Conservation (phyloP, 2,113 vertebrate species). For the Paedocypris sp. region DNA sequence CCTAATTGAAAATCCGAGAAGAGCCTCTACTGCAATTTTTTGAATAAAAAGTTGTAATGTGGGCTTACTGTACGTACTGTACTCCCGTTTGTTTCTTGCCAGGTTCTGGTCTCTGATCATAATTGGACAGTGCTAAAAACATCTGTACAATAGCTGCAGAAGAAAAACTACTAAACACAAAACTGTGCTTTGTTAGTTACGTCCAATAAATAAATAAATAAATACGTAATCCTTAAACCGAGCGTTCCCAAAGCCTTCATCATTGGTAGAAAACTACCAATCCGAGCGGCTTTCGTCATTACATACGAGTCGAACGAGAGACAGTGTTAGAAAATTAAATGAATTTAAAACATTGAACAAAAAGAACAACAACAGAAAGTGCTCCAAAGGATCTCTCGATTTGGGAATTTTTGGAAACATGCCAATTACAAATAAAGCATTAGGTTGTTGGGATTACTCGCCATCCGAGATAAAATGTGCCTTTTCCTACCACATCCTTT, state of each 20-base stretch:
- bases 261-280: too few relatives aligned
- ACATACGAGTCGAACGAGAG: not conserved
- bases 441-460: constrained; percentile 4
- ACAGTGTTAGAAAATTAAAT: not conserved
- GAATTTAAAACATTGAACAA: not conserved
- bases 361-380: not conserved
- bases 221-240: not conserved
- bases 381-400: not conserved
- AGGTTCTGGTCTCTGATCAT: too few relatives aligned
- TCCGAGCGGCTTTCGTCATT: not conserved
- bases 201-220: constrained; percentile 18
- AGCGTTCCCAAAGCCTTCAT: too few relatives aligned
- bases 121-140: too few relatives aligned
- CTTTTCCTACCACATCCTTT: not conserved
- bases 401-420: constrained; percentile 4
- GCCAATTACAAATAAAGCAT: constrained; percentile 13
- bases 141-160: too few relatives aligned
- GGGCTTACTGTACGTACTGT: too few relatives aligned
- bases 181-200: constrained; percentile 22
- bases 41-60: too few relatives aligned
- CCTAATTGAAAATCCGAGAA: too few relatives aligned
- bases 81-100: too few relatives aligned
- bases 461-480: too few relatives aligned
- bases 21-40: too few relatives aligned
- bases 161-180: not conserved